Evolutionary conservation across 2,113 vertebrate genomes (phyloP).

Genomic region (Odocoileus hemionus): DNA sequence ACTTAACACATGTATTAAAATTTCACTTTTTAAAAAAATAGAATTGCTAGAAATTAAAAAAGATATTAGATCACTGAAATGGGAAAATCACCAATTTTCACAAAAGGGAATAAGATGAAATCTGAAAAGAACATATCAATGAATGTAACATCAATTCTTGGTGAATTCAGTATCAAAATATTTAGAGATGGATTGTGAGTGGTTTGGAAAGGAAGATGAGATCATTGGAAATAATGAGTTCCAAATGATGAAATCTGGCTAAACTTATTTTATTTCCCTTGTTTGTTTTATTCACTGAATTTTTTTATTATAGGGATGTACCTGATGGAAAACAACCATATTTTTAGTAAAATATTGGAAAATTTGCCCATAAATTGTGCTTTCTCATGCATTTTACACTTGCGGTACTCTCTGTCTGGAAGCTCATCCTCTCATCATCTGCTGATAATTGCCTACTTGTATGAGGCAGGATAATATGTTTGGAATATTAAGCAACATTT

Average conservation of each 20-base stretch:
- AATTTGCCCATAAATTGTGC: not conserved
- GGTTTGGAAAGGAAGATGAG: not conserved
- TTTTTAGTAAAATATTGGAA: not conserved
- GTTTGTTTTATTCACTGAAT: not conserved
- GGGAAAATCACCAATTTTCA: not conserved
- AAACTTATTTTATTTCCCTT: not conserved
- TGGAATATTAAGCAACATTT: not conserved
- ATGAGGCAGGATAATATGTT: not conserved
- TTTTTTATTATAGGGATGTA: not conserved
- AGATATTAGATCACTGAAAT: not conserved
- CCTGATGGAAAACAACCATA: not conserved
- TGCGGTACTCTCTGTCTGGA: not conserved
- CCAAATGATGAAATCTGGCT: not conserved
- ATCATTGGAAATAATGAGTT: conserved; percentile 13
- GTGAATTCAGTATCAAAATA: not conserved
- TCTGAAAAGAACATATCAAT: not conserved
- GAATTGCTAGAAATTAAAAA: not conserved
- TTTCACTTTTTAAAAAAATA: not conserved
- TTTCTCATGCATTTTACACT: not conserved
- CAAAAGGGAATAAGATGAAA: not conserved
- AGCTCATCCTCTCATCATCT: not conserved
- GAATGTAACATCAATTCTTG: not conserved
- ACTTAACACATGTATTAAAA: not conserved
- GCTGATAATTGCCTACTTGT: not conserved
- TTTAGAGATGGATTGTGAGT: not conserved